These are phyloP conservation scores for Trichacis sp. DNA, from an alignment of 2,888 invertebrate species.

Conservation along the genomic window DNA sequence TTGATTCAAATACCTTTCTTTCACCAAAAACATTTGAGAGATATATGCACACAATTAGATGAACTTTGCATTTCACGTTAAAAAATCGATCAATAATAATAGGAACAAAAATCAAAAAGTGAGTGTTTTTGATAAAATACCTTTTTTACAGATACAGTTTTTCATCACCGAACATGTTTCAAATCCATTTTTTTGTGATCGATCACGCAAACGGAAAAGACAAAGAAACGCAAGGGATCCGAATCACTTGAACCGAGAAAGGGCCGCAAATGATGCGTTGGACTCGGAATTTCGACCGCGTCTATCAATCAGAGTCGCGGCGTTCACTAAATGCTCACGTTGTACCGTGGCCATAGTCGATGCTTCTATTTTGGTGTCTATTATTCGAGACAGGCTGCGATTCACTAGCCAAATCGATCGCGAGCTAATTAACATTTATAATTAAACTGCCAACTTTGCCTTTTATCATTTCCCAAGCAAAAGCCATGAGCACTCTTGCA, in stretches of 20 bases:
- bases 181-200: background rate
- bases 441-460: slow-evolving; percentile 54
- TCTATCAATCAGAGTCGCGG: slow-evolving; percentile 53
- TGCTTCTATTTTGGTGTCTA: slow-evolving; percentile 66
- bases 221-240: background rate
- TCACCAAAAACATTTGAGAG: no score
- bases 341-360: slow-evolving; percentile 51
- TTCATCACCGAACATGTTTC: background rate
- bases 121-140: no score
- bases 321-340: slow-evolving; percentile 53
- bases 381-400: slow-evolving; percentile 63
- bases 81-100: no score
- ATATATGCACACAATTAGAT: no score
- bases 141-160: no score
- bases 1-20: no score
- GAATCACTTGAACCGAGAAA: background rate
- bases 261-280: background rate
- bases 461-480: slow-evolving; percentile 46
- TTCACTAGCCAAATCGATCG: slow-evolving; percentile 68
- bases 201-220: background rate
- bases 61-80: no score
- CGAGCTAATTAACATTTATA: slow-evolving; percentile 69
- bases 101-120: no score
- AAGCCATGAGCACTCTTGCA: slow-evolving; percentile 20
- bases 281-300: slow-evolving; percentile 17